Base-by-base conservation (phyloP, 1,140 invertebrate genomes). In the Luehdorfia chinensis region DNA sequence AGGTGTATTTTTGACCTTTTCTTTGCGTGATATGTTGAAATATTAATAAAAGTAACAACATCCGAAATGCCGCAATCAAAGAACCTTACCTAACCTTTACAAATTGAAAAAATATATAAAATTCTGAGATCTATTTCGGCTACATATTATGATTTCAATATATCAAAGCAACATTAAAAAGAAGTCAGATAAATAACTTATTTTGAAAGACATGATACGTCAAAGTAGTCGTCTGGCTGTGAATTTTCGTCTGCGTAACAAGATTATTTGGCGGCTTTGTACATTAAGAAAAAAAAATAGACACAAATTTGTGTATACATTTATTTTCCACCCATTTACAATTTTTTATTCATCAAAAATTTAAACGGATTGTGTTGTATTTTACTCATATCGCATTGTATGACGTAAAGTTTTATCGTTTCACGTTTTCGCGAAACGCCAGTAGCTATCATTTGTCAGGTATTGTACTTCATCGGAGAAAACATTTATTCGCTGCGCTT, bases 371-470 rank as follows among this genome's bases (percentile, higher is more conserved):
- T 15, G 16, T n/a, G 18, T 34, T 34, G 33, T 34, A 18, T 34
- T 34, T 33, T 34, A 43, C 21, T 52, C 37, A 47, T 47, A 56
- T 56, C 34, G 44, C 34, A 54, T 43, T 49, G 46, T 54, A 50
- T 66, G 68, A 63, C 65, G 65, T 66, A 66, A 67, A 63, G 51
- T 69, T 71, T 70, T 71, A 74, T 71, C 64, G 62, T 52, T 65
- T 61, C 59, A 61, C 59, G 67, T 76, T 71, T 77, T 72, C 62
- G 72, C 75, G 77, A 72, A 77, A 61, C 65, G 66, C 69, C 69
- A 59, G 65, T 63, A 64, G 75, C 74, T 55, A 75, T 72, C 70
- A 75, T 83, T 83, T 79, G 79, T 77, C 74, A 75, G 74, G 54
- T 72, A 68, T 59, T 70, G 68, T 74, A 59, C 65, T 55, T 64